A percentile compares a stretch with the other conserved stretches of the same genome.
Conservation (phyloP, 2,797 vertebrate species). For the Dendrocincla fuliginosa region DNA sequence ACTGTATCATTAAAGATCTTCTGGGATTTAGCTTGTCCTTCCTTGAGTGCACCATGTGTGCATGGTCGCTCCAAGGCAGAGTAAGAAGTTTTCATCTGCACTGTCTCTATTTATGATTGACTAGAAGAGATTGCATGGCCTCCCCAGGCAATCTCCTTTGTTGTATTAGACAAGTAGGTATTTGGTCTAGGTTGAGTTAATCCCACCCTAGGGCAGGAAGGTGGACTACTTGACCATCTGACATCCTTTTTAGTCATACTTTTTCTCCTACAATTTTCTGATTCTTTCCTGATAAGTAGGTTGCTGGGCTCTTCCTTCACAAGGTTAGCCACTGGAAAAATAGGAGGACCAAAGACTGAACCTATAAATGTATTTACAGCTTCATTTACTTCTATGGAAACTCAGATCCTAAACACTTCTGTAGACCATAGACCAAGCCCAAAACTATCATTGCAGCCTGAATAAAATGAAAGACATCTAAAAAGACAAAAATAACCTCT, state of each 20-base stretch:
- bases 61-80: constrained; percentile 10
- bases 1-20: constrained; percentile 21
- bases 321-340: not conserved
- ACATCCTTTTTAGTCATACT: constrained; percentile 11
- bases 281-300: not conserved
- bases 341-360: not conserved
- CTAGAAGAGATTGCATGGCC: constrained; percentile 10
- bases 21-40: constrained; percentile 37
- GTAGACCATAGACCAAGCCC: not conserved
- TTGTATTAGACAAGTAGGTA: constrained; percentile 46
- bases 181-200: constrained; percentile 52
- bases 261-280: not conserved
- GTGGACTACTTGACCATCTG: constrained; percentile 35
- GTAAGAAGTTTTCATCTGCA: constrained; percentile 27
- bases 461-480: not conserved
- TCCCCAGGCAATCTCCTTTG: constrained; percentile 25
- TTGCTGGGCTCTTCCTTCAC: not conserved
- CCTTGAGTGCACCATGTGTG: not conserved
- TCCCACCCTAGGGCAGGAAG: constrained; percentile 18
- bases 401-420: not conserved
- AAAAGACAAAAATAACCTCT: not conserved
- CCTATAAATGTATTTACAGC: not conserved
- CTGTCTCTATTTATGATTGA: constrained; percentile 63
- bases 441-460: not conserved
- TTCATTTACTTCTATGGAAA: not conserved